Conservation (phyloP, 2,113 vertebrate species). For the Xiphophorus couchianus region DNA sequence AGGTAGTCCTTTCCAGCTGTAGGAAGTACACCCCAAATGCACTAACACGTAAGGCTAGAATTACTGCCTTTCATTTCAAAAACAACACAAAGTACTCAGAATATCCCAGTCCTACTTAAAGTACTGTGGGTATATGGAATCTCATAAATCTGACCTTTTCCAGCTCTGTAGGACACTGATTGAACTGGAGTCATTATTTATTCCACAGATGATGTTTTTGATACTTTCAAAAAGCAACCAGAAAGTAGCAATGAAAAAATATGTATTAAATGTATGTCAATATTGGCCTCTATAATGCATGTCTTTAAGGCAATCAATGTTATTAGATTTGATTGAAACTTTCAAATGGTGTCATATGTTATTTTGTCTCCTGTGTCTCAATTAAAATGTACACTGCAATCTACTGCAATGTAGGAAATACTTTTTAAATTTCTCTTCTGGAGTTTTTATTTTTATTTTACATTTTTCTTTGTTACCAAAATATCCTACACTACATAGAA, state of each 20-base stretch:
- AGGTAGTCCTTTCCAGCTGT: constrained; percentile 2
- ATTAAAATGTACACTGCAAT: background rate
- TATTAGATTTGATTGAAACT: background rate
- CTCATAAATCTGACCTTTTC: background rate
- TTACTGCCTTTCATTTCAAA: background rate
- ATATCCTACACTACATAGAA: background rate
- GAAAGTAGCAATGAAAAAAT: background rate
- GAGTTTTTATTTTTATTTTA: constrained; percentile 1
- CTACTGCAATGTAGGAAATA: no score
- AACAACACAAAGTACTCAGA: background rate
- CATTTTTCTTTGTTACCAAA: constrained; percentile 8
- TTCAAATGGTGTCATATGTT: background rate
- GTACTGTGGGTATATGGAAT: background rate
- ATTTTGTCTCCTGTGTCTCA: background rate
- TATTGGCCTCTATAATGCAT: no score
- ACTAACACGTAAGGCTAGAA: background rate
- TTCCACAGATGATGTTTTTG: background rate
- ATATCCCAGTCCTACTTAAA: background rate
- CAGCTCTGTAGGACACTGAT: background rate
- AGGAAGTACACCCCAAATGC: background rate
- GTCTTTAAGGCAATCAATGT: background rate
- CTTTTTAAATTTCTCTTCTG: no score
- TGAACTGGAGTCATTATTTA: background rate
- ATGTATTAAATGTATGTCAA: background rate
- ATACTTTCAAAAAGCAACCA: background rate